A percentile compares a stretch with the other conserved stretches of the same genome.
Conservation (phyloP, 1,140 invertebrate species). For the Drosophila lacertosa region DNA sequence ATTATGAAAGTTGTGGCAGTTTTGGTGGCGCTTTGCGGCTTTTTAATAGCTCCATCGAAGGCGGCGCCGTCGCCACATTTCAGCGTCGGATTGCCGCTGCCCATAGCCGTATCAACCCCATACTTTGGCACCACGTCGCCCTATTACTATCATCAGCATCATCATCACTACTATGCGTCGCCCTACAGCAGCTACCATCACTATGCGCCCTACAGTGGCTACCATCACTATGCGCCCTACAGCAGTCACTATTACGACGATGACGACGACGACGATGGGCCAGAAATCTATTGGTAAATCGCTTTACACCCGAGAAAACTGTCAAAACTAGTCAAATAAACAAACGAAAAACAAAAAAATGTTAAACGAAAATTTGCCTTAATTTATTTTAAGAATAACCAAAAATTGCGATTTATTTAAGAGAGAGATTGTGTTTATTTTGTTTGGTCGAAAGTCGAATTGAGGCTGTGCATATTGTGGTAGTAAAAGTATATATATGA, state of each 20-base stretch:
- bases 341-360: too few species aligned
- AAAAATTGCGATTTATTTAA: conserved; percentile 26
- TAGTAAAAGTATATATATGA: background rate
- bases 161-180: conserved; percentile 7
- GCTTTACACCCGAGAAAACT: background rate
- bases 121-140: conserved; percentile 23
- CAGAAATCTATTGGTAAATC: conserved; percentile 30
- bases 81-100: conserved; percentile 14
- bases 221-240: conserved; percentile 18
- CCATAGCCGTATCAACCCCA: conserved; percentile 3
- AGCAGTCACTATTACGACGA: conserved; percentile 8
- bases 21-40: conserved; percentile 1
- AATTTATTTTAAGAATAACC: conserved; percentile 4
- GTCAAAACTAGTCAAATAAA: conserved; percentile 20
- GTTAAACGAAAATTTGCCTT: background rate
- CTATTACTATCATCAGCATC: conserved; percentile 21
- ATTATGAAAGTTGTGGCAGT: conserved; percentile 19
- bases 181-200: conserved; percentile 13
- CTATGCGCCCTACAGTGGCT: conserved; percentile 19
- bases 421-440: background rate
- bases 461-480: background rate
- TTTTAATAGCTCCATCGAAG: background rate
- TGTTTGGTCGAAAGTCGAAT: background rate
- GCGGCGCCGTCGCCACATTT: conserved; percentile 14
- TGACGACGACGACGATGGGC: conserved; percentile 27